Base-by-base conservation (phyloP, 2,797 vertebrate genomes). In the Alectoris magna region DNA sequence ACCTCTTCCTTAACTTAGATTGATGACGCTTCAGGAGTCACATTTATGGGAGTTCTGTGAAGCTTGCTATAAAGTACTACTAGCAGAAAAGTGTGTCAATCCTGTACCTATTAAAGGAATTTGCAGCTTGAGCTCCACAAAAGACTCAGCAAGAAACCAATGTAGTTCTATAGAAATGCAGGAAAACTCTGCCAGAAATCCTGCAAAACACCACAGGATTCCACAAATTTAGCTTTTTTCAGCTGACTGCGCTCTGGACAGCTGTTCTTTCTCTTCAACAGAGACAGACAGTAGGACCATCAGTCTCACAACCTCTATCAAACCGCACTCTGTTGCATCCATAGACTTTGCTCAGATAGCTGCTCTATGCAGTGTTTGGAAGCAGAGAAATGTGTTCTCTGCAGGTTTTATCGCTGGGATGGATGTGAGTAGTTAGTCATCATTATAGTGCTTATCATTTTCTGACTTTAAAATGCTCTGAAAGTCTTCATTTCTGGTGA, bases 211-310 rank as follows among this genome's bases (percentile, higher is more conserved):
- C 44, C 63, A 36, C 64, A 70, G 83, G 43, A 73, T 94, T 90
- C 56, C 67, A 81, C 56, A 92, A 81, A 88, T 90, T 64, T 2
- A 92, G 34, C 39, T 27, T 88, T 95, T 96, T 81, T 92, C 83
- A 81, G 19, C 56, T 94, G 73, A 70, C 73, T 93, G 67, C 63
- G 24, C 36, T 91, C 75, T 86, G 83, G 63, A 94, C 87, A 91
- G 63, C 41, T 69, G 49, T 70, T 2, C 6, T 81, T 13, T n/a
- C 29, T 77, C 18, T 78, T 15, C 16, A 49, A 4, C 13, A 67
- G 43, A 0, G 0, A 24, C 29, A 41, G 31, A 38, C 39, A 68
- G 55, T 17, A 27, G 48, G 43, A 60, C 62, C 27, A 66, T 70
- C 38, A 55, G 76, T 67, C 34, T 84, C 51, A 64, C 34, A 78